Evolutionary conservation across 1,140 invertebrate species (phyloP).

Genomic region (Leptopilina boulardi): DNA sequence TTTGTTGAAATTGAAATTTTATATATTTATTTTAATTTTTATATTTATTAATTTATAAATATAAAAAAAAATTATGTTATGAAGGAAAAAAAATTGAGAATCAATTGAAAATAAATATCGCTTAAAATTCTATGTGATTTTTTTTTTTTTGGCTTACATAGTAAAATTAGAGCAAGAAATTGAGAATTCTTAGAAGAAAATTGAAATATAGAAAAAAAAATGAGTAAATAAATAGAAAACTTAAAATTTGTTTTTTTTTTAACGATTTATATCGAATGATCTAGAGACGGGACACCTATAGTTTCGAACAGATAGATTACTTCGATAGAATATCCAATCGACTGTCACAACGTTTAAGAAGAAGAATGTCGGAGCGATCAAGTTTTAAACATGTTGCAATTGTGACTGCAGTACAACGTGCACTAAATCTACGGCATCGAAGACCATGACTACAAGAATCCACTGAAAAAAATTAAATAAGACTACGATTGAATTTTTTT

Average conservation of each 20-base stretch:
- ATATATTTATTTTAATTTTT: too few species aligned
- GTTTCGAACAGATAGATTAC: slow-evolving; percentile 52
- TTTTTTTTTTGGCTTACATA: not conserved
- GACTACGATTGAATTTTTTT: slow-evolving; percentile 29
- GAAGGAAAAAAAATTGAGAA: not conserved
- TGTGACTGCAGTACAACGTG: slow-evolving; percentile 64
- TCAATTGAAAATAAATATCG: not conserved
- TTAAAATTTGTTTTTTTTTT: slow-evolving; percentile 40
- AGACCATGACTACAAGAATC: slow-evolving; percentile 54
- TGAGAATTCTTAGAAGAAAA: not conserved
- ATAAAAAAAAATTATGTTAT: not conserved
- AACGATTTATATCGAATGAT: slow-evolving; percentile 53
- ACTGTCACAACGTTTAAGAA: slow-evolving; percentile 53
- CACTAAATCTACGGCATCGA: slow-evolving; percentile 58
- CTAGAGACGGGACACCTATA: slow-evolving; percentile 56
- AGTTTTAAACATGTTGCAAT: slow-evolving; percentile 63
- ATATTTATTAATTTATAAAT: too few species aligned
- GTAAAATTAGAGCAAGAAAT: slow-evolving; percentile 33
- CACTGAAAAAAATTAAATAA: not conserved
- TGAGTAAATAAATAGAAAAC: not conserved
- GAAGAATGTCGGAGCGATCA: slow-evolving; percentile 54
- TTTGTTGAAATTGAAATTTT: too few species aligned
- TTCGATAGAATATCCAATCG: slow-evolving; percentile 40
- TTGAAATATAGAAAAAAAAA: not conserved
- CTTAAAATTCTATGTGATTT: not conserved